Conservation (phyloP, 2,888 invertebrate genomes). For the Lottia scabra region DNA sequence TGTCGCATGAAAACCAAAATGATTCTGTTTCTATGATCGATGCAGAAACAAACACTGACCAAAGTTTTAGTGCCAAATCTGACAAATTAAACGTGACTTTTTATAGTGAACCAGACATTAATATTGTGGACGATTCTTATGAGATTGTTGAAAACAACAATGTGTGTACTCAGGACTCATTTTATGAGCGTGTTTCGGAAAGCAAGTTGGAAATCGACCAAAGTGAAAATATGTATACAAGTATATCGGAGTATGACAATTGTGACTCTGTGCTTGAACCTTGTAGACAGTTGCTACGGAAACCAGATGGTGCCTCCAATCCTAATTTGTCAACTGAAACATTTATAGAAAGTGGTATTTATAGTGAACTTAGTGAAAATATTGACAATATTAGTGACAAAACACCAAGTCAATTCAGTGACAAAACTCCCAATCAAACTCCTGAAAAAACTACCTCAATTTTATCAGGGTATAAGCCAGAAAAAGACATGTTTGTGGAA, state of each 20-base stretch:
- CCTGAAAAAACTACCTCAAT: slow-evolving; percentile 1
- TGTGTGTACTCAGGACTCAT: neutral
- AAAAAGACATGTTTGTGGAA: neutral
- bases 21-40: slow-evolving; percentile 14
- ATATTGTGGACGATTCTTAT: neutral
- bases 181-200: neutral
- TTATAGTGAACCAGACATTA: neutral
- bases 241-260: slow-evolving; percentile 23
- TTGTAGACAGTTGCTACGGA: slow-evolving; percentile 38
- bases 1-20: slow-evolving; percentile 33
- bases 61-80: slow-evolving; percentile 38
- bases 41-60: slow-evolving; percentile 42
- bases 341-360: slow-evolving; percentile 18
- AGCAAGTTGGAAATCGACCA: neutral
- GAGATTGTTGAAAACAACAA: neutral
- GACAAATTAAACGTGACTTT: neutral
- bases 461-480: neutral
- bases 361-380: neutral
- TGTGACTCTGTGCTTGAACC: slow-evolving; percentile 28
- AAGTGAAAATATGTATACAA: slow-evolving; percentile 10
- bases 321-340: slow-evolving; percentile 77
- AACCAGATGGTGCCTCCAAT: slow-evolving; percentile 92
- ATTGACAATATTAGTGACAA: no score
- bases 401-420: neutral
- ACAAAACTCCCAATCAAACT: neutral